These are phyloP conservation scores for Gambusia holbrooki DNA, from an alignment of 2,113 vertebrate genomes.

Conservation along the genomic window DNA sequence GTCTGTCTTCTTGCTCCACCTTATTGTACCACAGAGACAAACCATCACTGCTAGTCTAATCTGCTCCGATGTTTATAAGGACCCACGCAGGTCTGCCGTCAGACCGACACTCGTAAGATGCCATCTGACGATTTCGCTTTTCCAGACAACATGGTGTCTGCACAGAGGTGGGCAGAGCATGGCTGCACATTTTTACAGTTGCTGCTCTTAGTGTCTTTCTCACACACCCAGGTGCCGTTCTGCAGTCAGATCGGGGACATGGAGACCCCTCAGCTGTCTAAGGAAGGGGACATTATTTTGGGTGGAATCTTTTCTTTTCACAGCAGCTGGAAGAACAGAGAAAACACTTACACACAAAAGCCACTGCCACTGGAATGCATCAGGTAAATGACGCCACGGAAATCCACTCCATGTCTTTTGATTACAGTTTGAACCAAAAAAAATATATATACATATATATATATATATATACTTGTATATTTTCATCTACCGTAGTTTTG, in stretches of 20 bases:
- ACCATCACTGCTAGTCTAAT: not conserved
- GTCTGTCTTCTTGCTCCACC: not conserved
- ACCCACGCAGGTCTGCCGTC: not conserved
- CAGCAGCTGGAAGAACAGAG: conserved; percentile 58
- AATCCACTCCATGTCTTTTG: not conserved
- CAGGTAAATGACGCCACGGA: conserved; percentile 46
- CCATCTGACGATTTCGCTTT: not conserved
- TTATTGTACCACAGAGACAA: not conserved
- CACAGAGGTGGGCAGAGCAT: conserved; percentile 56
- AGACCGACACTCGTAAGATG: conserved; percentile 6
- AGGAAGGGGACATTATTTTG: conserved; percentile 68
- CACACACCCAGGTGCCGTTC: conserved; percentile 37
- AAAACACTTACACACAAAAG: conserved; percentile 44
- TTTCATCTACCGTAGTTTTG: not conserved
- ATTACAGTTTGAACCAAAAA: not conserved
- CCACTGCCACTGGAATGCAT: conserved; percentile 70
- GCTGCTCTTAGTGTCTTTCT: conserved; percentile 51
- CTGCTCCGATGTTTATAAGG: conserved; percentile 41
- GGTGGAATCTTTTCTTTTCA: conserved; percentile 75
- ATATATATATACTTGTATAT: not conserved
- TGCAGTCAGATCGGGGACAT: conserved; percentile 62
- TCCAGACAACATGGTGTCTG: conserved; percentile 37
- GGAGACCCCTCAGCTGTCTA: conserved; percentile 59
- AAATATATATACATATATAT: too few species aligned
- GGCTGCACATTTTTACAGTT: conserved; percentile 62